phyloP scores from a whole-genome alignment of 2,113 vertebrate species.

The Neofelis nebulosa region DNA sequence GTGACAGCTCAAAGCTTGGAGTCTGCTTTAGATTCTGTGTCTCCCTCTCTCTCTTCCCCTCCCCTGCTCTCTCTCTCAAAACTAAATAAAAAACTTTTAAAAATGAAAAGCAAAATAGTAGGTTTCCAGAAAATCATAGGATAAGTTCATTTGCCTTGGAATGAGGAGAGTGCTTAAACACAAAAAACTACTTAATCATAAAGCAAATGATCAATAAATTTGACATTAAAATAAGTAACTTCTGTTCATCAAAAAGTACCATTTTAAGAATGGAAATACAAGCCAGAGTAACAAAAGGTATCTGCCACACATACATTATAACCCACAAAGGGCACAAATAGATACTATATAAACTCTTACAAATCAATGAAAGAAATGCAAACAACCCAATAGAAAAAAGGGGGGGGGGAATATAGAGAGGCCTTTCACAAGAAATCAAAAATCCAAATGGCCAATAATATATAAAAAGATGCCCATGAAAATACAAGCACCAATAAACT shows the following conservation, averaged over 20 bases:
- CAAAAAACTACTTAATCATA: conserved; percentile 24
- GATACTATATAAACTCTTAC: not conserved
- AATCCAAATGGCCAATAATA: conserved; percentile 8
- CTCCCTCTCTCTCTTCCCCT: no score
- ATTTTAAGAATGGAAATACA: not conserved
- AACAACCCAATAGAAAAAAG: not conserved
- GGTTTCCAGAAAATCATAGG: not conserved
- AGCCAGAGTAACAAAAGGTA: conserved; percentile 12
- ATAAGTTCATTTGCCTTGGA: not conserved
- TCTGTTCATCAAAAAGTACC: conserved; percentile 19
- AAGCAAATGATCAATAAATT: not conserved
- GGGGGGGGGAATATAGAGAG: not conserved
- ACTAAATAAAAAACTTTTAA: not conserved
- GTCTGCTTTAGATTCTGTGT: no score
- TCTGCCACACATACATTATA: not conserved
- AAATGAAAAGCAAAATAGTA: conserved; percentile 42
- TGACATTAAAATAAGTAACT: conserved; percentile 34
- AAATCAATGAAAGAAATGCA: conserved; percentile 42
- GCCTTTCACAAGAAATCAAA: conserved; percentile 16
- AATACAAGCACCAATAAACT: conserved; percentile 32
- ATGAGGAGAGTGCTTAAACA: not conserved
- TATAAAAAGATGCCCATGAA: conserved; percentile 37
- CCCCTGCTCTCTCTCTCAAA: no score
- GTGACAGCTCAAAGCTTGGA: no score
- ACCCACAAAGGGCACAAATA: not conserved